phyloP scores from a whole-genome alignment of 2,113 vertebrate species.

The Cinclus cinclus region DNA sequence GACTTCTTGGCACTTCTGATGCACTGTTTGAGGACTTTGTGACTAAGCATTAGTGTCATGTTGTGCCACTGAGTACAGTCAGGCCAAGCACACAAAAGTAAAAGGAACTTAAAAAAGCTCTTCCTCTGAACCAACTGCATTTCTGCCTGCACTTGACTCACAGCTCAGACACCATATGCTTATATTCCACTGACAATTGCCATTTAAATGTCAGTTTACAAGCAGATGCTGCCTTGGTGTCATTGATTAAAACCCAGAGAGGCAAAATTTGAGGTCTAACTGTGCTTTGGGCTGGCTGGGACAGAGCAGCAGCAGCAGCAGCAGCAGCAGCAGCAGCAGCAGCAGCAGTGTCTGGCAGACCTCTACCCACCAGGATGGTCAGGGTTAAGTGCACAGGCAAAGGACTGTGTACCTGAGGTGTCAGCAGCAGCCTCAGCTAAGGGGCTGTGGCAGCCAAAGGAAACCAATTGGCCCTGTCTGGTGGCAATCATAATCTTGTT shows the following conservation, averaged over 20 bases:
- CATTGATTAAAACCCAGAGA: conserved; percentile 39
- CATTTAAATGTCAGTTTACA: conserved; percentile 74
- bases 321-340: neutral
- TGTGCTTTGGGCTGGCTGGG: neutral
- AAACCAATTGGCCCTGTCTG: neutral
- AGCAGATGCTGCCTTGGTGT: conserved; percentile 58
- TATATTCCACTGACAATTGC: conserved; percentile 59
- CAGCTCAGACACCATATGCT: conserved; percentile 64
- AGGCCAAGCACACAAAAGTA: neutral
- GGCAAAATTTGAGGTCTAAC: neutral
- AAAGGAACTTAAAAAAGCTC: neutral
- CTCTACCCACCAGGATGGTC: neutral
- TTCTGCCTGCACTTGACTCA: conserved; percentile 41
- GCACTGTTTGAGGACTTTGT: neutral
- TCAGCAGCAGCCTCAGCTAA: neutral
- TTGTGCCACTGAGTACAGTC: neutral
- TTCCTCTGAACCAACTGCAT: neutral
- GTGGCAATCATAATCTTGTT: neutral
- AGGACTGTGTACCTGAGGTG: neutral
- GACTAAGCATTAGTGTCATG: neutral
- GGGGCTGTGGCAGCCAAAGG: neutral
- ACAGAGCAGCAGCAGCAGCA: neutral
- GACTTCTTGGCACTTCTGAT: neutral
- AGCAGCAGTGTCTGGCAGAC: neutral
- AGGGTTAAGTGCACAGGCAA: neutral